phyloP scores from a whole-genome alignment of 2,797 vertebrate genomes.

The Pangasius macronema region DNA sequence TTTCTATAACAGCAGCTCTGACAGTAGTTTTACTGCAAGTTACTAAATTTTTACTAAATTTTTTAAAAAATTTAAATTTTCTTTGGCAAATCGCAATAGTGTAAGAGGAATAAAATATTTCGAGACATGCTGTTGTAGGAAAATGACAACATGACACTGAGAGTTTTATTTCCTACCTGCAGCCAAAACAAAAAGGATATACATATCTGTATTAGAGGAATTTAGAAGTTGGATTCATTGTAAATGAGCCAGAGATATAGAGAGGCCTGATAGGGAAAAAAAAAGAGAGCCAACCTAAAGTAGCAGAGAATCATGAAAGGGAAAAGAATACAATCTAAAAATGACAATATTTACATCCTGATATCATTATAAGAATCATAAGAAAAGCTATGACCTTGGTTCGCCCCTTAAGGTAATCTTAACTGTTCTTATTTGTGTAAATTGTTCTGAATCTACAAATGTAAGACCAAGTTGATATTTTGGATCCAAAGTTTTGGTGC shows the following conservation, averaged over 20 bases:
- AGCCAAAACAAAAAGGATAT: background rate
- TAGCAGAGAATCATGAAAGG: no score
- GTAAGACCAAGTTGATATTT: background rate
- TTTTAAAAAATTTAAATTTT: no score
- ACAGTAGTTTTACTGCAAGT: background rate
- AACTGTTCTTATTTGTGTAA: background rate
- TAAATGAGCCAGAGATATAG: no score
- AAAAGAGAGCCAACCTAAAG: no score
- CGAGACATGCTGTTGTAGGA: background rate
- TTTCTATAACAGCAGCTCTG: background rate
- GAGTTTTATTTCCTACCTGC: background rate
- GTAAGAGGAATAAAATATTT: background rate
- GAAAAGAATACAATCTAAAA: no score
- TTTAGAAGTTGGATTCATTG: no score
- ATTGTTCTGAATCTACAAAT: background rate
- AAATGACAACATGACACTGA: background rate
- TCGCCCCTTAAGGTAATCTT: background rate
- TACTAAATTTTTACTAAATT: no score
- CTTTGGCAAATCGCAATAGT: background rate
- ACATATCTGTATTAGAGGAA: no score
- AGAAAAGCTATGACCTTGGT: no score
- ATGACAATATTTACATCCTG: no score
- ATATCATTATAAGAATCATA: no score
- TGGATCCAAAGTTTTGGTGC: background rate
- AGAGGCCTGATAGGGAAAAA: no score